phyloP scores from a whole-genome alignment of 2,113 vertebrate genomes.

The Zapus hudsonius region DNA sequence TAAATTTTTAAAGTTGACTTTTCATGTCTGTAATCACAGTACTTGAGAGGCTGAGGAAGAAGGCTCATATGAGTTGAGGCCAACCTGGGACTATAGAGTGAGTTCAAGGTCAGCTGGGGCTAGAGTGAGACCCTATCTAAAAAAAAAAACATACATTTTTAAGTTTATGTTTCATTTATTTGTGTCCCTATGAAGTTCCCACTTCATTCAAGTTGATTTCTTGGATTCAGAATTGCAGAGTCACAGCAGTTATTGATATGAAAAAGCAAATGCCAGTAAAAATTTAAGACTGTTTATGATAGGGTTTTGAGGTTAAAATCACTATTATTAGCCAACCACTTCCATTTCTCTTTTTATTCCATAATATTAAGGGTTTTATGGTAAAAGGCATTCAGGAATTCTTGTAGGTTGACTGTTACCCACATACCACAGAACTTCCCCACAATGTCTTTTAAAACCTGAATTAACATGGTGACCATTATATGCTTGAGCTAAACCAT shows the following conservation, averaged over 20 bases:
- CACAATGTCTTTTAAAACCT: background rate
- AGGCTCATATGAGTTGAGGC: too few relatives aligned
- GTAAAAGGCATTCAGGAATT: background rate
- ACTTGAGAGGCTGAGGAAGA: too few relatives aligned
- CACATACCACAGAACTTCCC: background rate
- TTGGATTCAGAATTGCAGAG: background rate
- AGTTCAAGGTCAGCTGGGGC: too few relatives aligned
- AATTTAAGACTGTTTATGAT: background rate
- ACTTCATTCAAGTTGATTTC: background rate
- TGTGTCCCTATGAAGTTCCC: slow-evolving; percentile 5
- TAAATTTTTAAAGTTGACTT: background rate
- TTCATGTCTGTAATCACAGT: too few relatives aligned
- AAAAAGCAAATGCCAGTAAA: background rate
- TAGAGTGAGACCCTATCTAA: too few relatives aligned
- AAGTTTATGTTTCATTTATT: background rate
- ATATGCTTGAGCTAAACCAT: background rate
- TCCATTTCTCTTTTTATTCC: background rate
- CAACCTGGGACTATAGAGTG: too few relatives aligned
- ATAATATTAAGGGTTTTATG: background rate
- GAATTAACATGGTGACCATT: background rate
- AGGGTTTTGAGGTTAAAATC: background rate
- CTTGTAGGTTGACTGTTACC: background rate
- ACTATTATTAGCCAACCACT: background rate
- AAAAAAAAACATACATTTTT: too few relatives aligned
- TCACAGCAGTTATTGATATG: background rate